Conservation (phyloP, 1,140 invertebrate species). For the Cotesia vestalis region DNA sequence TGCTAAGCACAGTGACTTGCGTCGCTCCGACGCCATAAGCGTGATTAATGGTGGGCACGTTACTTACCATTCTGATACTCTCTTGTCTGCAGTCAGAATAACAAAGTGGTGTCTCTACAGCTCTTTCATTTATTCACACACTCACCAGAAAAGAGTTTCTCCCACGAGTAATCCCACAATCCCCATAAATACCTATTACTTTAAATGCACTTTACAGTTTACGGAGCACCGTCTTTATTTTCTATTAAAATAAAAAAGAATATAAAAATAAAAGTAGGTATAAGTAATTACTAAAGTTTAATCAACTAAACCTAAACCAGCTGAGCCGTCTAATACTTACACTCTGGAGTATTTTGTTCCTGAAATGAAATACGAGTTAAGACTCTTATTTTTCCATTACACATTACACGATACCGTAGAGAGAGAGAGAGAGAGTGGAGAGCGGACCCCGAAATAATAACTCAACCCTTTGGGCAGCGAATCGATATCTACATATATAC, state of each 20-base stretch:
- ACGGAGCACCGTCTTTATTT: background rate
- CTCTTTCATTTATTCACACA: conserved; percentile 9
- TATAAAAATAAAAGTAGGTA: too few species aligned
- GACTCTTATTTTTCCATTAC: conserved; percentile 32
- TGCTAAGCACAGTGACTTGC: conserved; percentile 25
- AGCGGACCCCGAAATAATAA: conserved; percentile 33
- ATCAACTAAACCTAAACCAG: background rate
- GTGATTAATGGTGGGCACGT: conserved; percentile 37
- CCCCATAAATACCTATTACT: conserved; percentile 10
- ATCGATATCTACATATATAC: conserved; percentile 60
- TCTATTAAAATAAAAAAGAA: background rate
- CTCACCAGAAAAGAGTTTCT: too few species aligned
- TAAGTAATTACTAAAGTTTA: too few species aligned
- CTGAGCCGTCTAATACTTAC: background rate
- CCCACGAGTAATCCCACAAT: conserved; percentile 8
- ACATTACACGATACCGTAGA: background rate
- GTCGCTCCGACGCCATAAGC: conserved; percentile 32
- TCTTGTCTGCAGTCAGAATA: conserved; percentile 29
- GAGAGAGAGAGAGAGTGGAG: conserved; percentile 3
- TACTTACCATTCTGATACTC: conserved; percentile 36
- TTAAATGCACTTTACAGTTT: background rate
- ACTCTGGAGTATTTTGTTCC: too few species aligned
- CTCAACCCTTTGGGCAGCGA: conserved; percentile 47
- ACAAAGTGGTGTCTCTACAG: conserved; percentile 27
- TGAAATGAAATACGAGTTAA: background rate